Base-by-base conservation (phyloP, 2,113 vertebrate species). In the Labeo rohita region DNA sequence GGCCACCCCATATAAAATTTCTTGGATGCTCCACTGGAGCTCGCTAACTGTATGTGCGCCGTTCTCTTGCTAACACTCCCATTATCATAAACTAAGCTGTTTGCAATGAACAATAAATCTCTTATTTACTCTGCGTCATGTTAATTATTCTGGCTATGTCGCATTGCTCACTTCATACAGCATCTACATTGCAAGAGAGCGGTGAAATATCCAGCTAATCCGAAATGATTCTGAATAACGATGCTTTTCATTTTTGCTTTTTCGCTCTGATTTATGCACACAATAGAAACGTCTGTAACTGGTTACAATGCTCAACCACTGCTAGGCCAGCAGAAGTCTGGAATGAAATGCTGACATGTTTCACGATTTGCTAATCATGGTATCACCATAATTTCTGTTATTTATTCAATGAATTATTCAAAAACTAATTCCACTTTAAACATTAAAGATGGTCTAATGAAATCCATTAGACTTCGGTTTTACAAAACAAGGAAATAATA, bases 401-500 rank as follows among this genome's bases (percentile, higher is more conserved):
- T 72, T 72, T 45, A 45, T 45, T 45, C 8, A 21, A 72, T 72
- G 4, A 72, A 45, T 43, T 45, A 18, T 21, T 21, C 18, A 72
- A 4, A 72, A 45, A 45, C 4, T 18, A 92, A 94, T 94, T 88
- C 90, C 45, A 47, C 45, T 59, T 59, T 34, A 34, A 28, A 88
- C 73, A 83, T 87, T 73, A 85, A 88, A 89, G 89, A 89, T 88
- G 92, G 68, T 11, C 9, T 9, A 92, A 93, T 93, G 92, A 92
- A 94, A 92, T 92, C 89, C 91, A 93, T 95, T 93, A 92, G 89
- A 92, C 89, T 91, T 84, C 90, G 1, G 7, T 59, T 59, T 61
- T n/a, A 61, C 83, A 90, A 91, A 93, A 93, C 87, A 90, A 90
- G 87, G 84, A 88, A 93, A 94, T 92, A 92, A 92, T 91, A 88